These are phyloP conservation scores for Tanytarsus gracilentus DNA, from an alignment of 2,888 invertebrate genomes.

Conservation along the genomic window DNA sequence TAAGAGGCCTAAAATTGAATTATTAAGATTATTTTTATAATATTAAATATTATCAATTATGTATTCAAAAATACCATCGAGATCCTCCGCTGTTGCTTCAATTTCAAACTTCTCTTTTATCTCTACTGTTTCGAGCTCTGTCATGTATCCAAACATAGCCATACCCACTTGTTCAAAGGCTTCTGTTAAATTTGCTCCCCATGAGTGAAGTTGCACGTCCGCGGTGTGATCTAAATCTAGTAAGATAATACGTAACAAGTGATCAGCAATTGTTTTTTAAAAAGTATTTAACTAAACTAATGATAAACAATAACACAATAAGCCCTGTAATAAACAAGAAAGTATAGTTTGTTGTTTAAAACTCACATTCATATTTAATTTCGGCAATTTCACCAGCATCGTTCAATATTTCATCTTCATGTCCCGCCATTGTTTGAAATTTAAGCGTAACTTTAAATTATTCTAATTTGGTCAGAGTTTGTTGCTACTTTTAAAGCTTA, in stretches of 20 bases:
- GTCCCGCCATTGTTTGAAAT: slow-evolving; percentile 32
- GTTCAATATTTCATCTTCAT: slow-evolving; percentile 47
- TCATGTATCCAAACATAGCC: slow-evolving; percentile 76
- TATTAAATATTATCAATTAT: background rate
- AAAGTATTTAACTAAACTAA: background rate
- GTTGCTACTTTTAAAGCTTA: too few relatives aligned
- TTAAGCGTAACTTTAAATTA: too few relatives aligned
- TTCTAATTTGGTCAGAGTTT: too few relatives aligned
- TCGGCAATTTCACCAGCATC: slow-evolving; percentile 57
- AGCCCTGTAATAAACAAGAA: background rate
- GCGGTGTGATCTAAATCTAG: slow-evolving; percentile 94
- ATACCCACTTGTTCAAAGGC: slow-evolving; percentile 91
- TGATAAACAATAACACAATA: slow-evolving; percentile 30
- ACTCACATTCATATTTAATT: slow-evolving; percentile 75
- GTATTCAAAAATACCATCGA: slow-evolving; percentile 44
- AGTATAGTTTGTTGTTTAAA: slow-evolving; percentile 21
- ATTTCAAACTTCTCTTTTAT: slow-evolving; percentile 69
- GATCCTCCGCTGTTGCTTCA: slow-evolving; percentile 81
- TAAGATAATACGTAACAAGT: slow-evolving; percentile 36
- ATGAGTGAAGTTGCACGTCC: slow-evolving; percentile 95
- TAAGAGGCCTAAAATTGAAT: slow-evolving; percentile 52
- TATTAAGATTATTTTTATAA: background rate
- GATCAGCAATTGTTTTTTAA: background rate
- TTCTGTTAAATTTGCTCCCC: slow-evolving; percentile 81
- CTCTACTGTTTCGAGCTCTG: slow-evolving; percentile 76